These are phyloP conservation scores for Steatocranus sp. DNA, from an alignment of 2,797 vertebrate species.

Conservation along the genomic window DNA sequence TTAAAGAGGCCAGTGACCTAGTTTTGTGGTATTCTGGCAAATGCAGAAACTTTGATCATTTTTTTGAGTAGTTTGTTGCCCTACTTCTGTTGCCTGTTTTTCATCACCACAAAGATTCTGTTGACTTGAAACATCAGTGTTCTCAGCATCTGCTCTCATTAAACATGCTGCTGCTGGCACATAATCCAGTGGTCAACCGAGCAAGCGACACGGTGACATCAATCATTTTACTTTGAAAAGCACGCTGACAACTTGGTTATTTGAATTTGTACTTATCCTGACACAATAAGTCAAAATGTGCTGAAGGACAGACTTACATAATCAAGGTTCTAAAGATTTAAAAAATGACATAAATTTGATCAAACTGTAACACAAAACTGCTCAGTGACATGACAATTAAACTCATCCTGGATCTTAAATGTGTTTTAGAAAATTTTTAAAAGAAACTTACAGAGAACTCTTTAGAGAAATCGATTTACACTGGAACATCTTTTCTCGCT, in stretches of 20 bases:
- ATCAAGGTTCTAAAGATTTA: rapidly evolving
- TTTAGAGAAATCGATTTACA: neutral
- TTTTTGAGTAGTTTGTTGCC: conserved; percentile 14
- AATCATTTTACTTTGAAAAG: neutral
- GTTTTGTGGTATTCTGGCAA: conserved; percentile 59
- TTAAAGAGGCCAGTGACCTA: conserved; percentile 72
- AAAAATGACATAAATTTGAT: neutral
- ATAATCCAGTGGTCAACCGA: neutral
- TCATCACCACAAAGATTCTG: conserved; percentile 38
- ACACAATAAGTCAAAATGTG: neutral
- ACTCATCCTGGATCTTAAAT: neutral
- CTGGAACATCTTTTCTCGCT: neutral
- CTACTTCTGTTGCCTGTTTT: conserved; percentile 53
- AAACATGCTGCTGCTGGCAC: conserved; percentile 18
- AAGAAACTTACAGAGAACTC: conserved; percentile 9
- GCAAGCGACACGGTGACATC: neutral
- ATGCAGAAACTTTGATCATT: conserved; percentile 34
- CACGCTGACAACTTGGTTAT: neutral
- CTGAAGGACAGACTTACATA: neutral
- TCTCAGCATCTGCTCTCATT: neutral
- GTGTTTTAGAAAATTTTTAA: neutral
- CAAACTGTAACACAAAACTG: neutral
- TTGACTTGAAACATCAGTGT: neutral
- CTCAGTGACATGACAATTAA: neutral
- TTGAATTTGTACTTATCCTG: neutral